These are phyloP conservation scores for Lepus timidus DNA, from an alignment of 2,113 vertebrate species.

Conservation along the genomic window DNA sequence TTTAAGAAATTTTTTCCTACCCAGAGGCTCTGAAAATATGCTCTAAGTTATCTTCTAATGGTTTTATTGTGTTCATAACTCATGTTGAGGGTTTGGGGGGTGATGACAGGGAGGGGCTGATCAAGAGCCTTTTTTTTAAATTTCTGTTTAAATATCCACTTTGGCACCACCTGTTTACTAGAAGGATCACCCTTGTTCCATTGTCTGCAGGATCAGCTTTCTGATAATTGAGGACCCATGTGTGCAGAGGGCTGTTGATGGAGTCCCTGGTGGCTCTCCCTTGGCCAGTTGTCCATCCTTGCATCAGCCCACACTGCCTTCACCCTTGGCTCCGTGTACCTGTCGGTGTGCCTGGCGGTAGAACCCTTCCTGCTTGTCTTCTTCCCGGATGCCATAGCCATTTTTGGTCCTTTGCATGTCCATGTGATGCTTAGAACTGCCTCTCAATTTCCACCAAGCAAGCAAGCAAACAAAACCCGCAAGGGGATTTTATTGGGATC, in stretches of 20 bases:
- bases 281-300: too few relatives aligned
- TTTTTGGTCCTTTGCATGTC: background rate
- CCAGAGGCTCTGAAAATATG: background rate
- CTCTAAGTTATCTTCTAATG: background rate
- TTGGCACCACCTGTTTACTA: too few relatives aligned
- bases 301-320: too few relatives aligned
- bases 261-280: too few relatives aligned
- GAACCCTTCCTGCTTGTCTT: background rate
- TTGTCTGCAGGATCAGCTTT: too few relatives aligned
- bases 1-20: slow-evolving; percentile 25
- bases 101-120: background rate
- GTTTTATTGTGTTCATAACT: slow-evolving; percentile 28
- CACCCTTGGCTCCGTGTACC: background rate
- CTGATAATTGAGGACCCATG: too few relatives aligned
- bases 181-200: too few relatives aligned
- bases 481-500: background rate
- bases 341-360: background rate
- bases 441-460: background rate
- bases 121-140: background rate
- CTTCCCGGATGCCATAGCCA: background rate
- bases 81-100: background rate
- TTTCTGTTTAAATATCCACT: background rate
- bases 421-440: background rate
- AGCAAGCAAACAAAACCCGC: background rate
- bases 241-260: too few relatives aligned